Conservation (phyloP, 2,113 vertebrate genomes). For the Pundamilia nyererei region DNA sequence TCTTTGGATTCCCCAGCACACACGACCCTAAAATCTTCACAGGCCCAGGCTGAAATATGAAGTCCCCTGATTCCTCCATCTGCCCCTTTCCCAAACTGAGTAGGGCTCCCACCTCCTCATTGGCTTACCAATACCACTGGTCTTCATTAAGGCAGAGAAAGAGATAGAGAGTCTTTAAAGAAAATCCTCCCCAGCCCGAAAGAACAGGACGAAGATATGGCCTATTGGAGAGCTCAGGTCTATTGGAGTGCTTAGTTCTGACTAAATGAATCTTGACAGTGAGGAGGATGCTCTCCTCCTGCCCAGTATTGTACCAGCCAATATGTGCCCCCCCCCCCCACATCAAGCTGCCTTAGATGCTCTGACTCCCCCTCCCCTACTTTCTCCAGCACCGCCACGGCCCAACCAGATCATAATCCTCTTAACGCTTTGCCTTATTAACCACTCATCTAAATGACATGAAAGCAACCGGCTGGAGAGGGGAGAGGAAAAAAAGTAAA, state of each 20-base stretch:
- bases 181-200: conserved; percentile 45
- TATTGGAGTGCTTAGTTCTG: conserved; percentile 70
- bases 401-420: conserved; percentile 76
- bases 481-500: conserved; percentile 52
- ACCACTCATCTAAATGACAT: conserved; percentile 78
- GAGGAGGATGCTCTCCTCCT: conserved; percentile 67
- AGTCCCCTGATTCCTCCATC: conserved; percentile 11
- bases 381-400: conserved; percentile 25
- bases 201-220: conserved; percentile 61
- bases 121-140: conserved; percentile 39
- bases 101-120: conserved; percentile 19
- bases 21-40: conserved; percentile 48
- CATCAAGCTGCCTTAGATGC: neutral
- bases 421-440: conserved; percentile 80
- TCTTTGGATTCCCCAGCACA: conserved; percentile 36
- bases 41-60: conserved; percentile 26
- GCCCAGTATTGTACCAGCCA: conserved; percentile 59
- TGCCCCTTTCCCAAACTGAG: neutral
- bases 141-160: conserved; percentile 62
- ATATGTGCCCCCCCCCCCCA: conserved; percentile 3
- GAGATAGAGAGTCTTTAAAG: conserved; percentile 54
- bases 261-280: conserved; percentile 77
- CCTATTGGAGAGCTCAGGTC: conserved; percentile 62
- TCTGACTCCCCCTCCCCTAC: conserved; percentile 15
- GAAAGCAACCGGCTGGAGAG: conserved; percentile 63